A percentile compares a stretch with the other conserved stretches of the same genome.
Conservation (phyloP, 2,113 vertebrate species). For the Chascanopsetta lugubris region DNA sequence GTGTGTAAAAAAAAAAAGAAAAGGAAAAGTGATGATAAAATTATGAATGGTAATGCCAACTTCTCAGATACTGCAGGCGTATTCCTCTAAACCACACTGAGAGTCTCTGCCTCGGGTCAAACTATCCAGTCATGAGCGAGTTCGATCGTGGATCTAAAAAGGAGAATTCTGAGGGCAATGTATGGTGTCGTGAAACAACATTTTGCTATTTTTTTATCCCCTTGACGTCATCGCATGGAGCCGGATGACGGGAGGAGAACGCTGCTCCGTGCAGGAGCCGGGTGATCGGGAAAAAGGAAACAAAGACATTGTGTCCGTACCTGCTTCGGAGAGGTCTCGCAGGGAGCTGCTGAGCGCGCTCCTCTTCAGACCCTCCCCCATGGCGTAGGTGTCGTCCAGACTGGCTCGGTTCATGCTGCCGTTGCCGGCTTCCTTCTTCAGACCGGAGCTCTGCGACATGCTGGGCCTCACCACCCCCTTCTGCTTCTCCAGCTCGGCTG, state of each 20-base stretch:
- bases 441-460: conserved; percentile 93
- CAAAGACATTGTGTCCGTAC: conserved; percentile 71
- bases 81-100: conserved; percentile 8
- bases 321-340: conserved; percentile 95
- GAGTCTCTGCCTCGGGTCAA: conserved; percentile 38
- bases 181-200: conserved; percentile 67
- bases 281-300: conserved; percentile 32
- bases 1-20: too few relatives aligned
- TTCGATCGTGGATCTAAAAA: conserved; percentile 47
- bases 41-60: conserved; percentile 50
- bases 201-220: conserved; percentile 70
- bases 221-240: conserved; percentile 45
- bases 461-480: conserved; percentile 94
- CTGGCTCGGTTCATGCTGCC: conserved; percentile 90
- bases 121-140: conserved; percentile 46
- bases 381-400: conserved; percentile 94
- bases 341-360: conserved; percentile 97
- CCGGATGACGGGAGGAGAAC: conserved; percentile 32
- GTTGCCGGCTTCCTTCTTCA: conserved; percentile 92
- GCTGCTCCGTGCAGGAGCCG: neutral
- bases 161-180: conserved; percentile 40
- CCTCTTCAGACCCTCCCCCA: conserved; percentile 94
- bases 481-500: conserved; percentile 98
- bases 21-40: conserved; percentile 42
- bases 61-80: conserved; percentile 6